phyloP scores from a whole-genome alignment of 2,888 invertebrate species.

The Brachyptera putata region DNA sequence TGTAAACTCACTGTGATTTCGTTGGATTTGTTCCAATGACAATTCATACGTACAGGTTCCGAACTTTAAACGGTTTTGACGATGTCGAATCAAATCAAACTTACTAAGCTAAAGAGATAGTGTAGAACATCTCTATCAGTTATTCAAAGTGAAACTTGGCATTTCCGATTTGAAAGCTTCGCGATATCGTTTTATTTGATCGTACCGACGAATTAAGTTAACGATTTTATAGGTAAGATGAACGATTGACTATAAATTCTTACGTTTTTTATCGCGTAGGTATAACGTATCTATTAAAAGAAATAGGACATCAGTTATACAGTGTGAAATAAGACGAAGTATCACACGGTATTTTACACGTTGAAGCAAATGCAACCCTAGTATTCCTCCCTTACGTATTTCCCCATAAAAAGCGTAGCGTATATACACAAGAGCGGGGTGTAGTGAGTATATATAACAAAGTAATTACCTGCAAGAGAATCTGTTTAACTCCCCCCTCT shows the following conservation, averaged over 20 bases:
- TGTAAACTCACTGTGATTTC: slow-evolving; percentile 23
- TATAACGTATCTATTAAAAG: neutral
- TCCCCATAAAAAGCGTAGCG: neutral
- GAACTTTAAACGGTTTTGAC: slow-evolving; percentile 26
- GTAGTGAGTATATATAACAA: slow-evolving; percentile 27
- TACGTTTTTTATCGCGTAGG: neutral
- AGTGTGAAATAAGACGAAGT: neutral
- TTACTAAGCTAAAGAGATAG: slow-evolving; percentile 17
- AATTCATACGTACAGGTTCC: slow-evolving; percentile 19
- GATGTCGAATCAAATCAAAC: slow-evolving; percentile 26
- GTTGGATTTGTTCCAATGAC: slow-evolving; percentile 28
- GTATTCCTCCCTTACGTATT: neutral
- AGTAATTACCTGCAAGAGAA: slow-evolving; percentile 26
- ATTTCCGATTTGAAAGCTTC: neutral
- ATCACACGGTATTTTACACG: neutral
- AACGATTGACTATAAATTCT: slow-evolving; percentile 1
- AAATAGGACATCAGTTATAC: neutral
- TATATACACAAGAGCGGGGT: neutral
- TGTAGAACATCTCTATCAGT: neutral
- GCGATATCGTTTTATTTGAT: neutral
- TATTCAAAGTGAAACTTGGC: neutral
- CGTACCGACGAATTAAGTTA: slow-evolving; percentile 4
- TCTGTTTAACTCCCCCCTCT: slow-evolving; percentile 18
- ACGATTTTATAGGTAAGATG: slow-evolving; percentile 9
- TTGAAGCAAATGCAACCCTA: neutral